A percentile compares a stretch with the other conserved stretches of the same genome.
phyloP scores from a whole-genome alignment of 2,888 invertebrate species.

The Hyppa rectilinea region DNA sequence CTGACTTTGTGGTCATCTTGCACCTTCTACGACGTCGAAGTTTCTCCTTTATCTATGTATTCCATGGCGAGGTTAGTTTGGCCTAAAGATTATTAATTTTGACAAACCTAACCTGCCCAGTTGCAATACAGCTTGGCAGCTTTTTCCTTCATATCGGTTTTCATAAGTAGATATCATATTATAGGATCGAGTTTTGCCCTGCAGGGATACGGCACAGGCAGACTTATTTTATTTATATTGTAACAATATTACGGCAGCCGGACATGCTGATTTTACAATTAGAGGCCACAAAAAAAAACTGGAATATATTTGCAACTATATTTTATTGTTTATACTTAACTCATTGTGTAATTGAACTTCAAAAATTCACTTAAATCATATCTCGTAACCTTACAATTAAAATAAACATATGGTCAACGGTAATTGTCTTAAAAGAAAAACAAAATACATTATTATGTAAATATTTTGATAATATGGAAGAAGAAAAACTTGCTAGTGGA shows the following conservation, averaged over 20 bases:
- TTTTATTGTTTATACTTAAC: conserved; percentile 49
- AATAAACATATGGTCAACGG: conserved; percentile 29
- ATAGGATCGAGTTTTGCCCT: background rate
- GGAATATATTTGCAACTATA: conserved; percentile 13
- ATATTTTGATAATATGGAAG: conserved; percentile 24
- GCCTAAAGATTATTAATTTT: background rate
- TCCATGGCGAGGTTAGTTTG: background rate
- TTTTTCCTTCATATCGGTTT: background rate
- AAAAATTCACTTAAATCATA: conserved; percentile 44
- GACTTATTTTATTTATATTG: background rate
- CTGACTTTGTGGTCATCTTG: background rate
- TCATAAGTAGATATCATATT: background rate
- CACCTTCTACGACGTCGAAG: background rate
- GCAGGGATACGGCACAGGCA: background rate
- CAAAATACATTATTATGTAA: conserved; percentile 42
- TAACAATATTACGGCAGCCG: background rate
- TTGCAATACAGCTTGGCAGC: background rate
- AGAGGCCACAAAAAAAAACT: background rate
- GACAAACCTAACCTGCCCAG: background rate
- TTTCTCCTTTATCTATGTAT: background rate
- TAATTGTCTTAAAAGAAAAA: conserved; percentile 43
- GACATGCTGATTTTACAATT: background rate
- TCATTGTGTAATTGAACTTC: conserved; percentile 45
- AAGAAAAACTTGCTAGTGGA: conserved; percentile 33
- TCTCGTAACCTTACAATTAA: conserved; percentile 29